Percentiles rank a stretch among this genome's conserved stretches.
phyloP scores from a whole-genome alignment of 2,113 vertebrate genomes.

The Apodemus sylvaticus region DNA sequence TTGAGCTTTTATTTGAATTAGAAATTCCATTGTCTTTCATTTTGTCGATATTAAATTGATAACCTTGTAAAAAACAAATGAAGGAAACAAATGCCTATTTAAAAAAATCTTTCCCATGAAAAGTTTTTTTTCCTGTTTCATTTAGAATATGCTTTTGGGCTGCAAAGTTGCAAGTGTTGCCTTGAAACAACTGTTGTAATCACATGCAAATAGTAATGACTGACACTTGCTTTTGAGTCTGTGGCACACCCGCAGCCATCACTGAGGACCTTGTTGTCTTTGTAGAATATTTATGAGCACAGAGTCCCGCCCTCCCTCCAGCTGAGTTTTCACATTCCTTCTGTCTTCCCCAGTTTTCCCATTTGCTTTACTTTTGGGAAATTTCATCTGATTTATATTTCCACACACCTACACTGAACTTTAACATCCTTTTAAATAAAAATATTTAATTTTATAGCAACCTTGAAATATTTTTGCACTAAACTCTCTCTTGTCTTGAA shows the following conservation, averaged over 20 bases:
- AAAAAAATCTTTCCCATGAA: neutral
- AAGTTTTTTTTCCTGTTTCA: neutral
- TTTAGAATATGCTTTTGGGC: neutral
- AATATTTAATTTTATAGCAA: conserved; percentile 9
- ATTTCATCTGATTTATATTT: conserved; percentile 27
- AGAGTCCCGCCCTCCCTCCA: too few relatives aligned
- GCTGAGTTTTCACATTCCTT: neutral
- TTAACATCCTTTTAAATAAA: neutral
- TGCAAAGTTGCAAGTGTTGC: neutral
- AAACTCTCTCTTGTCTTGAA: neutral
- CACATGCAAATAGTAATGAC: neutral
- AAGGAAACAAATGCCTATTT: neutral
- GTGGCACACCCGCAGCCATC: neutral
- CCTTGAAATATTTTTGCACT: conserved; percentile 19
- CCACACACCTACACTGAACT: neutral
- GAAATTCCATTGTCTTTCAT: neutral
- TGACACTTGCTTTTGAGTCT: neutral
- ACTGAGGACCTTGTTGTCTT: neutral
- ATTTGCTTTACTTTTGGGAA: conserved; percentile 14
- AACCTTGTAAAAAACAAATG: neutral
- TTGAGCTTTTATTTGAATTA: conserved; percentile 51
- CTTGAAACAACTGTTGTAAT: neutral
- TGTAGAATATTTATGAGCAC: neutral
- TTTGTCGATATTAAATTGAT: conserved; percentile 46
- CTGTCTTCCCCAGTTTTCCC: neutral